phyloP scores from a whole-genome alignment of 2,797 vertebrate species.

The Acropternis orthonyx region DNA sequence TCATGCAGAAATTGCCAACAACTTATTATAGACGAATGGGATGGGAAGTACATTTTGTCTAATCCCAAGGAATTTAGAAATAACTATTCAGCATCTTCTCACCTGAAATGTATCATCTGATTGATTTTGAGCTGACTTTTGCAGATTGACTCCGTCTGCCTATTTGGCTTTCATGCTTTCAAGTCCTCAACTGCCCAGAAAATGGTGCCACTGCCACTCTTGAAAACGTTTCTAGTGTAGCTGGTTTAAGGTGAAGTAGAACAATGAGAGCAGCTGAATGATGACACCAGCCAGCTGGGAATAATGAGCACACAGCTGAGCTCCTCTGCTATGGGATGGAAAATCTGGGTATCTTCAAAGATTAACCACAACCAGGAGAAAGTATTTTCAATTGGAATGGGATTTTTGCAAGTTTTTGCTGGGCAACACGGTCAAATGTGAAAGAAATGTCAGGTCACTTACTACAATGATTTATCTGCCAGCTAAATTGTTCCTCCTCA shows the following conservation, averaged over 20 bases:
- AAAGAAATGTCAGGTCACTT: constrained; percentile 22
- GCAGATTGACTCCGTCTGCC: constrained; percentile 4
- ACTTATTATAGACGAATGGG: constrained; percentile 27
- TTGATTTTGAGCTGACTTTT: constrained; percentile 52
- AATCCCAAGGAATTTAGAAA: constrained; percentile 46
- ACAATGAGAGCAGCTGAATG: constrained; percentile 30
- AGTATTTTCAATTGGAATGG: not conserved
- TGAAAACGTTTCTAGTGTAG: not conserved
- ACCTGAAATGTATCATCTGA: constrained; percentile 47
- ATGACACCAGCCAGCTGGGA: not conserved
- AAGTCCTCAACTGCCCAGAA: constrained; percentile 32
- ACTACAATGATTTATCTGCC: constrained; percentile 19
- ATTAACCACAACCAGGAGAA: constrained; percentile 17
- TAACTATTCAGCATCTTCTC: constrained; percentile 47
- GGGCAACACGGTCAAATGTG: not conserved
- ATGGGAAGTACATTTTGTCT: constrained; percentile 51
- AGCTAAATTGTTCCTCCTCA: constrained; percentile 9
- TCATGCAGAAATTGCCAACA: constrained; percentile 34
- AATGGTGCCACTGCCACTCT: not conserved
- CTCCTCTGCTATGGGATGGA: not conserved
- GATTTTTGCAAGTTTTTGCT: constrained; percentile 15
- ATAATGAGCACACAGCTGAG: constrained; percentile 30
- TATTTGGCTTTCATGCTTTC: constrained; percentile 38
- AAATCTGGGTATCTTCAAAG: constrained; percentile 14
- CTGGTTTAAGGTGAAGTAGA: constrained; percentile 38